Evolutionary conservation across 1,140 invertebrate species (phyloP).

Genomic region (Drosophila insularis): DNA sequence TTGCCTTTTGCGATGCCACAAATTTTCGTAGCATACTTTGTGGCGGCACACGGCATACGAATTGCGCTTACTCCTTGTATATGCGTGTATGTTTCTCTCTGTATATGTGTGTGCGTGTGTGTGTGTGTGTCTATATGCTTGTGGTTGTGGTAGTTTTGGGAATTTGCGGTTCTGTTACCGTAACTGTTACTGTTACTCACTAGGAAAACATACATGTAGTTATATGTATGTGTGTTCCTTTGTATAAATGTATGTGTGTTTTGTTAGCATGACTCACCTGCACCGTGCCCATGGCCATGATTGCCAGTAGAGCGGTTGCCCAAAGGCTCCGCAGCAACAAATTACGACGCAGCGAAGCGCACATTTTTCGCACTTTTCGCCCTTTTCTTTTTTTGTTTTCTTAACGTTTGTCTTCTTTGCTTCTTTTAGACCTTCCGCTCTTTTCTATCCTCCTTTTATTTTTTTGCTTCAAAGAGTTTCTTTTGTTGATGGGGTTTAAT

Average conservation of each 20-base stretch:
- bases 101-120: background rate
- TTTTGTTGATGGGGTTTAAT: background rate
- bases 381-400: constrained; percentile 21
- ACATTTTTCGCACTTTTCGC: constrained; percentile 60
- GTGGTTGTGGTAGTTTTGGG: constrained; percentile 37
- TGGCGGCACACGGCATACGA: constrained; percentile 44
- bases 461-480: background rate
- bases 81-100: constrained; percentile 41
- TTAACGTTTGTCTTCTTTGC: background rate
- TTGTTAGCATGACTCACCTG: constrained; percentile 68
- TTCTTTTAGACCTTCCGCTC: constrained; percentile 17
- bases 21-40: constrained; percentile 69
- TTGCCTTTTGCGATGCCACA: constrained; percentile 40
- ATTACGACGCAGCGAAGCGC: constrained; percentile 72
- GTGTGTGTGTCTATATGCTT: constrained; percentile 16
- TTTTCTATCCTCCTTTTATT: constrained; percentile 25
- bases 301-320: constrained; percentile 39
- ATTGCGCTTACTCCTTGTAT: constrained; percentile 28
- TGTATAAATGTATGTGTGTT: constrained; percentile 13
- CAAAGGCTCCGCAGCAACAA: constrained; percentile 74
- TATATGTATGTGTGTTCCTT: background rate
- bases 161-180: constrained; percentile 16
- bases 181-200: constrained; percentile 1
- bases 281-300: constrained; percentile 67
- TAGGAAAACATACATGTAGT: too few relatives aligned